A percentile compares a stretch with the other conserved stretches of the same genome.
phyloP scores from a whole-genome alignment of 2,113 vertebrate genomes.

The Carlito syrichta region DNA sequence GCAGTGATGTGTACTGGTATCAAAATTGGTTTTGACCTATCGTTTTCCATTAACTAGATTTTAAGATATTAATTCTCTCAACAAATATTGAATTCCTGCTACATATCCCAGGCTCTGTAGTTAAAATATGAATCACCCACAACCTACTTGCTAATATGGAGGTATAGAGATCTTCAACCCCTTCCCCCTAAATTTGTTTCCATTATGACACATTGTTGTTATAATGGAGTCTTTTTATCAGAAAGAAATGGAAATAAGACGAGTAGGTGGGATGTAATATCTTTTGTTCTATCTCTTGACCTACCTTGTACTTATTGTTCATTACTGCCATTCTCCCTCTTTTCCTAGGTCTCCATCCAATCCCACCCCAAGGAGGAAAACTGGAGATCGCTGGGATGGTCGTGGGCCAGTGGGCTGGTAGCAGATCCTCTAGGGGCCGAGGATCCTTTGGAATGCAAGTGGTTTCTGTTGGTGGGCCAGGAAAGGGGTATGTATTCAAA shows the following conservation, averaged over 20 bases:
- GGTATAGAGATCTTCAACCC: neutral
- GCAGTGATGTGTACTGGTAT: neutral
- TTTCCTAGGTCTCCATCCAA: conserved; percentile 89
- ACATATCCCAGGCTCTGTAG: neutral
- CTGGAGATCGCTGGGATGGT: conserved; percentile 96
- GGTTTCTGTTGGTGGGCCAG: conserved; percentile 91
- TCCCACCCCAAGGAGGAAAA: conserved; percentile 94
- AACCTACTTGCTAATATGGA: neutral
- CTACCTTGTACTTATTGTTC: neutral
- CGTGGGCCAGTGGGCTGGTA: conserved; percentile 94
- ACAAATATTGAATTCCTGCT: neutral
- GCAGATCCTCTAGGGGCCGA: conserved; percentile 88
- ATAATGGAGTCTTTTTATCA: neutral
- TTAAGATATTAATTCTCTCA: conserved; percentile 11
- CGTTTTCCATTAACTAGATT: conserved; percentile 33
- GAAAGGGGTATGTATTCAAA: conserved; percentile 86
- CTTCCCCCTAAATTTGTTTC: neutral
- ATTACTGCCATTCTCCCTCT: neutral
- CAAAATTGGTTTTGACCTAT: neutral
- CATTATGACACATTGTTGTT: neutral
- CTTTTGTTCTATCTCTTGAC: neutral
- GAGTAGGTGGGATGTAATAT: neutral
- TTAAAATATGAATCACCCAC: neutral
- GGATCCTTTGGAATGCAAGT: conserved; percentile 94
- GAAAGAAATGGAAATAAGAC: neutral